Evolutionary conservation across 1,140 invertebrate species (phyloP).

Genomic region (Aphelenchoides fujianensis): DNA sequence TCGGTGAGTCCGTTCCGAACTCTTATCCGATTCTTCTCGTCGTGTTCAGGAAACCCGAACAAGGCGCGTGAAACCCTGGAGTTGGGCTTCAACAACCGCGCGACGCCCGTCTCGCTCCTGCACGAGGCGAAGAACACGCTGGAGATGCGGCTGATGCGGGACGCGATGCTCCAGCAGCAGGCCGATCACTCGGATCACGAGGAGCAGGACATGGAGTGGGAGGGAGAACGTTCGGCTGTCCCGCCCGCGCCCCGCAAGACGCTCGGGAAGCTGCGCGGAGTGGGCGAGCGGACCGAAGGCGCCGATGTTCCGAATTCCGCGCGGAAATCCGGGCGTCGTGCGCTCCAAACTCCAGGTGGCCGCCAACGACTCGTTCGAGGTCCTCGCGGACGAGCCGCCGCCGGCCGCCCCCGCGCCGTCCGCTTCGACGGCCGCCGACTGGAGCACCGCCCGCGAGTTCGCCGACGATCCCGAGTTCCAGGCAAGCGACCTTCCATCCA

Average conservation of each 20-base stretch:
- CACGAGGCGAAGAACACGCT: slow-evolving; percentile 14
- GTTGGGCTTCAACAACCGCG: slow-evolving; percentile 34
- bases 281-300: slow-evolving; percentile 13
- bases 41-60: slow-evolving; percentile 30
- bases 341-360: not conserved
- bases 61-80: slow-evolving; percentile 42
- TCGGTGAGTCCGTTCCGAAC: slow-evolving; percentile 31
- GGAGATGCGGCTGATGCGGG: slow-evolving; percentile 20
- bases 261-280: slow-evolving; percentile 18
- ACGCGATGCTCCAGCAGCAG: slow-evolving; percentile 7
- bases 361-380: slow-evolving; percentile 23
- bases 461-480: slow-evolving; percentile 34
- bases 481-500: too few species aligned
- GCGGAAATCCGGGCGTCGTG: not conserved
- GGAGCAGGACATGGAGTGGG: slow-evolving; percentile 25
- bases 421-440: slow-evolving; percentile 3
- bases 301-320: slow-evolving; percentile 7
- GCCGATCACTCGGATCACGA: slow-evolving; percentile 29
- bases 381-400: slow-evolving; percentile 30
- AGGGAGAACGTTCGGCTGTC: not conserved
- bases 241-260: slow-evolving; percentile 15
- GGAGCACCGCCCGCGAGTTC: slow-evolving; percentile 37
- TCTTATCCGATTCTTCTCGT: slow-evolving; percentile 7
- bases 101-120: slow-evolving; percentile 21
- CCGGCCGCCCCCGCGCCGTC: not conserved